phyloP scores from a whole-genome alignment of 1,140 invertebrate species.

The Amyelois transitella region DNA sequence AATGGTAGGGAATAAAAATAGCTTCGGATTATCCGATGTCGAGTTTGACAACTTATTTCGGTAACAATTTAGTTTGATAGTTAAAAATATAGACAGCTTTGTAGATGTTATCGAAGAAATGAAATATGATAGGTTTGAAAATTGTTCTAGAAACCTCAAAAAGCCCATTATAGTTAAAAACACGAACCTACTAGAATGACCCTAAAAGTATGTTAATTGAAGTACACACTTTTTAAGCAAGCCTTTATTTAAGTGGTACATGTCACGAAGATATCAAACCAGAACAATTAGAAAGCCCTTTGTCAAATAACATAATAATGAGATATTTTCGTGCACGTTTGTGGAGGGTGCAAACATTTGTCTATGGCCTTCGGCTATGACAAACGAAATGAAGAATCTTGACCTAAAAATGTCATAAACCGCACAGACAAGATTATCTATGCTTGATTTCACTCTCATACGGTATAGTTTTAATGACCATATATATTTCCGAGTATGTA shows the following conservation, averaged over 20 bases:
- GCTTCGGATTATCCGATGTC: slow-evolving; percentile 3
- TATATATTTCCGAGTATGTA: not conserved
- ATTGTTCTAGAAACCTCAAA: not conserved
- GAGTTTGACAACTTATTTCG: slow-evolving; percentile 6
- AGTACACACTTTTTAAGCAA: not conserved
- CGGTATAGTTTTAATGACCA: not conserved
- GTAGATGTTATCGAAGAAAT: not conserved
- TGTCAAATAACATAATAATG: slow-evolving; percentile 22
- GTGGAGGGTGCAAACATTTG: slow-evolving; percentile 10
- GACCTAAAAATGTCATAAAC: not conserved
- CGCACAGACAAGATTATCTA: not conserved
- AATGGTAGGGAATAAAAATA: slow-evolving; percentile 24
- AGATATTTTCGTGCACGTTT: slow-evolving; percentile 23
- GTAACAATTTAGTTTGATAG: not conserved
- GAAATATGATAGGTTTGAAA: not conserved
- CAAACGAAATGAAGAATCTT: slow-evolving; percentile 2
- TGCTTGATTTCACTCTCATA: not conserved
- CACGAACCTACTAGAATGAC: not conserved
- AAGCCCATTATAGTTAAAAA: not conserved
- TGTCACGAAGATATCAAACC: slow-evolving; percentile 13
- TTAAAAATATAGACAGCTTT: not conserved
- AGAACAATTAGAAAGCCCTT: slow-evolving; percentile 33
- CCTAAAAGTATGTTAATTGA: not conserved
- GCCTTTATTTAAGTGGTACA: not conserved
- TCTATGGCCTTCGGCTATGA: slow-evolving; percentile 7